phyloP scores from a whole-genome alignment of 2,113 vertebrate species.

The Tympanuchus pallidicinctus region DNA sequence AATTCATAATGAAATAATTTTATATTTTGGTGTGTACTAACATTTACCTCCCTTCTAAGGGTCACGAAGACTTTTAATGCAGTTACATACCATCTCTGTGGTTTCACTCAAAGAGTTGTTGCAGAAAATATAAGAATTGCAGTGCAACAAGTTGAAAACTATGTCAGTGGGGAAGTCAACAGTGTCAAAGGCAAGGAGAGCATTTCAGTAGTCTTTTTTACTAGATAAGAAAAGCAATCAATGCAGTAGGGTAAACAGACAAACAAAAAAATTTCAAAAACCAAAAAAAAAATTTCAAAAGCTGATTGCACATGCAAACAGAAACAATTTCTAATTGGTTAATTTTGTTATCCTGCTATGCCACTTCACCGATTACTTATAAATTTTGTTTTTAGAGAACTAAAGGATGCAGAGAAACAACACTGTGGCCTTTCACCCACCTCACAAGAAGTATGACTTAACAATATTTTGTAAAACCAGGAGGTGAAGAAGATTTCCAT shows the following conservation, averaged over 20 bases:
- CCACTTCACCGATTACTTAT: not conserved
- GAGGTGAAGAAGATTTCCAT: not conserved
- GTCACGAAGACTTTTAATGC: not conserved
- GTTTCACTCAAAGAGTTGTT: not conserved
- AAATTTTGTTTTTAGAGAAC: not conserved
- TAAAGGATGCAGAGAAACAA: not conserved
- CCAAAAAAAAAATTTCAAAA: not conserved
- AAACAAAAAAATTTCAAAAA: not conserved
- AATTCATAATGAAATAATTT: not conserved
- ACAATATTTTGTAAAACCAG: not conserved
- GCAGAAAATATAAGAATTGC: not conserved
- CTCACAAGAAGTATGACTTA: not conserved
- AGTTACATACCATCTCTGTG: too few relatives aligned
- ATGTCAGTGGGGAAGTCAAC: not conserved
- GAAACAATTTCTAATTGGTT: not conserved
- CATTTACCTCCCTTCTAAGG: not conserved
- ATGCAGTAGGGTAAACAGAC: too few relatives aligned
- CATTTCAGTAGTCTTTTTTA: not conserved
- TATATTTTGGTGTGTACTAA: not conserved
- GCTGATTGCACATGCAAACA: not conserved
- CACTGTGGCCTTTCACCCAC: not conserved
- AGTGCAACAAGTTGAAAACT: accelerated
- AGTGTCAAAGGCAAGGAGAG: not conserved
- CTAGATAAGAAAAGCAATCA: not conserved
- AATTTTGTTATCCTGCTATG: not conserved